Conservation (phyloP, 30 jellyfish, hydroid and myxozoan genomes). For the Aurelia sp. region DNA sequence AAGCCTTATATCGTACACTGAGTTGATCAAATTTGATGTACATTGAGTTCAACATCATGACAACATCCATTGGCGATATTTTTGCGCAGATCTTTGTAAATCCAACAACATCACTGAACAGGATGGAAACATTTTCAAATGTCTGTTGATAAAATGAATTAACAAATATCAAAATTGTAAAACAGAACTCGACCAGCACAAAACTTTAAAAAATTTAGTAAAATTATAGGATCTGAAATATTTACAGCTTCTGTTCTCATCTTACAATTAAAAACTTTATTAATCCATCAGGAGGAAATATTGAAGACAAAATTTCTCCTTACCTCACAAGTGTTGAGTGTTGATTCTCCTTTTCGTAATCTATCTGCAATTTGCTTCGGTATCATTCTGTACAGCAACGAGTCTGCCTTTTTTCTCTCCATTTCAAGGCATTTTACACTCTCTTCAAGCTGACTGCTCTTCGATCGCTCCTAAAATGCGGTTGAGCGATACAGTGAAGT, state of each 20-base stretch:
- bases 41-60: constrained; percentile 58
- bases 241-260: too few relatives aligned
- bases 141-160: constrained; percentile 27
- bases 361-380: constrained; percentile 74
- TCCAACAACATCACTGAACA: constrained; percentile 79
- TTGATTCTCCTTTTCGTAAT: constrained; percentile 62
- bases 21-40: constrained; percentile 73
- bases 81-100: constrained; percentile 72
- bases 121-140: constrained; percentile 70
- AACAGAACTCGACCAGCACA: too few relatives aligned
- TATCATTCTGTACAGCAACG: constrained; percentile 71
- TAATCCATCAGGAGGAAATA: too few relatives aligned
- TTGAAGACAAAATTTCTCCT: not conserved
- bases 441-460: constrained; percentile 62
- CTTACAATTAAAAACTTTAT: too few relatives aligned
- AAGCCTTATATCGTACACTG: constrained; percentile 57
- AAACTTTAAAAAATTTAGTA: too few relatives aligned
- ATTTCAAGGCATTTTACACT: constrained; percentile 61
- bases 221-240: too few relatives aligned
- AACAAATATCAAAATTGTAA: too few relatives aligned
- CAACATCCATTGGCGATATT: constrained; percentile 80
- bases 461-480: constrained; percentile 43
- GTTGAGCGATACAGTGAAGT: too few relatives aligned
- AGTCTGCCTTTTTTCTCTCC: constrained; percentile 64
- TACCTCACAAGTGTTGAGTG: constrained; percentile 73